Base-by-base conservation (phyloP, 1,140 invertebrate genomes). In the Bombus ignitus region DNA sequence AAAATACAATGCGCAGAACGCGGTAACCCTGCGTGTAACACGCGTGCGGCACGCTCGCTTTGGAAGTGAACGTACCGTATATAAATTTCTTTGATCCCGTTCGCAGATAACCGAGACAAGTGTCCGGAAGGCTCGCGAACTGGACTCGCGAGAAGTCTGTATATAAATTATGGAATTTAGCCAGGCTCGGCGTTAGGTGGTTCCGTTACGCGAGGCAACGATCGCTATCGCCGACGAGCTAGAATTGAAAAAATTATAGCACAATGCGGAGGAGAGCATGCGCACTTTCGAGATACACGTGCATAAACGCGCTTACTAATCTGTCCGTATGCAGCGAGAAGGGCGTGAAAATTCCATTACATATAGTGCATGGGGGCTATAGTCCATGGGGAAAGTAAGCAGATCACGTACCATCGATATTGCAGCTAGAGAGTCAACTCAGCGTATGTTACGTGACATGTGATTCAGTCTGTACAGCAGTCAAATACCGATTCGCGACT, bases 261-360 rank as follows among this genome's bases (percentile, higher is more conserved):
- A 83, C 72, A 83, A 77, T 53, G 74, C 81, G 10, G 47, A 71
- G 18, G 37, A 70, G n/a, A 42, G 47, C 73, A 28, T 44, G 53
- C 74, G 37, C n/a, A 28, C 32, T 32, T 39, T 10, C 32, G 42
- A 53, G 44, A 35, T 15, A 59, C 39, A 25, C 37, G 44, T 13
- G 44, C 1, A 18, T 73, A 18, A 28, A 15, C n/a, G 42, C 37
- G 68, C 28, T 22, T 28, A 9, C n/a, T 42, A 32, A 44, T 13
- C 39, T 39, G 28, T 5, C 1, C 39, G 4, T 12, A 3, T 10
- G 22, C 22, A 44, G 15, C 32, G 39, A 28, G 68, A 79, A 84
- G 76, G 66, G 83, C 76, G 83, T 84, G 75, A 84, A 84, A 84
- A 84, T 84, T 84, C 83, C 83, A 80, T 72, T 57, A 25, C 39